Conservation (phyloP, 2,113 vertebrate genomes). For the Hymenochirus boettgeri region DNA sequence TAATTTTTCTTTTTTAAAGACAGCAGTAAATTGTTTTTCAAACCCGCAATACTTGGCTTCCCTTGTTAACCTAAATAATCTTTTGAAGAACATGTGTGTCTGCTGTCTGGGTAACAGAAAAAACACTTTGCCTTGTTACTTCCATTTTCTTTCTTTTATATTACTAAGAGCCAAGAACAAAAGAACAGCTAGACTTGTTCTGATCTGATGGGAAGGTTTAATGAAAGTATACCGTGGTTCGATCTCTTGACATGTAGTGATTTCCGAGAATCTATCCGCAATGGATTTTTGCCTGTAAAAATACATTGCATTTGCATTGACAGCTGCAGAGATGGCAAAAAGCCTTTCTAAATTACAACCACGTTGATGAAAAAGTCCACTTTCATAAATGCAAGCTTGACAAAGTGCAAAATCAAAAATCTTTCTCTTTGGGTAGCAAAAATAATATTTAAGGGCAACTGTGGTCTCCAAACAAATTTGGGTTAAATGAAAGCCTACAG, state of each 20-base stretch:
- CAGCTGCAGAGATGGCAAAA: constrained; percentile 38
- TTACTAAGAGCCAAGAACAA: constrained; percentile 46
- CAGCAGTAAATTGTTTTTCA: constrained; percentile 51
- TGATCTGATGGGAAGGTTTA: constrained; percentile 51
- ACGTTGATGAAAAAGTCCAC: constrained; percentile 26
- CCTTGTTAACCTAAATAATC: constrained; percentile 59
- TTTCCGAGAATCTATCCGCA: constrained; percentile 37
- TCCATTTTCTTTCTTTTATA: constrained; percentile 44
- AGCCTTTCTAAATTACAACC: constrained; percentile 28
- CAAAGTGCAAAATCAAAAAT: constrained; percentile 15
- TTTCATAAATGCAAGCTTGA: constrained; percentile 11
- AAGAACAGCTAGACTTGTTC: constrained; percentile 49
- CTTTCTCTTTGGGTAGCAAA: not conserved
- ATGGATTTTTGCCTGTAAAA: constrained; percentile 40
- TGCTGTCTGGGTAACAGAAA: constrained; percentile 58
- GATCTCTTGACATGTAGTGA: constrained; percentile 45
- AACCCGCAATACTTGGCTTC: constrained; percentile 54
- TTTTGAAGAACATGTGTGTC: constrained; percentile 53
- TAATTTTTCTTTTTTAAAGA: constrained; percentile 4
- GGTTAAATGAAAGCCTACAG: too few relatives aligned
- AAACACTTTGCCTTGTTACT: constrained; percentile 43
- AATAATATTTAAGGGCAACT: too few relatives aligned
- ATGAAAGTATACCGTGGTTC: constrained; percentile 44
- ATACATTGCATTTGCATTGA: constrained; percentile 39
- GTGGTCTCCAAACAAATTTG: too few relatives aligned